Evolutionary conservation across 1,140 invertebrate species (phyloP), one percentile per base, ranked within the genome.

Genomic region (Matsumurasca onukii): DNA sequence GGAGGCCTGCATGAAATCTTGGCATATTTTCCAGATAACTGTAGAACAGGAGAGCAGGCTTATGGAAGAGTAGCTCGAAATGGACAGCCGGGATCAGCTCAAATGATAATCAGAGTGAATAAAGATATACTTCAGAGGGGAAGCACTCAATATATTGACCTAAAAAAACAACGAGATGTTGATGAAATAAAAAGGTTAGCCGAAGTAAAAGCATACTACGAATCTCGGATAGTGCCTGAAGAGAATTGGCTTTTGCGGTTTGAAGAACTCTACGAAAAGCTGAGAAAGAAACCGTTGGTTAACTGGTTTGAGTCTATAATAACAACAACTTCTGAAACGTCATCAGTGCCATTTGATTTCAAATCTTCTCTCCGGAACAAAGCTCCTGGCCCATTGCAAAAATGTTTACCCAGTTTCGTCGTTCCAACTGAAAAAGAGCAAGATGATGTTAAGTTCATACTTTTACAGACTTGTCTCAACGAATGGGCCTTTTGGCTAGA

Each of bases 1-100:
- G 79, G 79, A 51, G 80, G 80, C 2, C 66, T 81, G 1, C 80
- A 81, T 67, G 79, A 80, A 1, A 73, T 72, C 66, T 63, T 80
- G 0, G 73, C 77, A 12, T 80, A 76, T 69, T 69, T 80, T 25
- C 78, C 80, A 0, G 71, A 69, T 15, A 81, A 80, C 55, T 64
- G 65, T 13, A 67, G 80, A 29, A 73, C 81, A 3, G 76, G 79
- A 67, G 72, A 79, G 45, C 80, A 81, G 73, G 79, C 79, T 0
- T 77, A 75, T 64, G 80, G 78, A 9, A 52, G 80, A 69, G 72
- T 79, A 2, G 75, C 80, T 0, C 68, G 80, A 57, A 72, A 73
- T 67, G 79, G 78, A 0, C 70, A 79, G 17, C 24, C 49, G 9
- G 78, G 76, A 2, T 72, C 75, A 3, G 76, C 76, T 24, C 75